These are phyloP conservation scores for Astyanax mexicanus DNA, from an alignment of 2,797 vertebrate genomes.

Conservation along the genomic window DNA sequence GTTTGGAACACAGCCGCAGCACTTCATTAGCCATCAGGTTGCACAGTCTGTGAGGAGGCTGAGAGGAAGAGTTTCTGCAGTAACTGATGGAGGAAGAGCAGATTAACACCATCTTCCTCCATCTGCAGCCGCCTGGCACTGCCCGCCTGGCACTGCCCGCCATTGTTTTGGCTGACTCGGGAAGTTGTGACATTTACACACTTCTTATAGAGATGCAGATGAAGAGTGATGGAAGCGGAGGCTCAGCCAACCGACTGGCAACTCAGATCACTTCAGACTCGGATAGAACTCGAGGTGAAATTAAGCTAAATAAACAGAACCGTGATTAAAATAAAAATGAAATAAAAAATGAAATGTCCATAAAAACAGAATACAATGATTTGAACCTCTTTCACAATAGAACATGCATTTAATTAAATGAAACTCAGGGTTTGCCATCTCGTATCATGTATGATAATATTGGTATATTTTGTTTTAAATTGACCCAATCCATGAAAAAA, in stretches of 20 bases:
- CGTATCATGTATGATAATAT: too few species aligned
- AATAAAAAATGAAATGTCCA: too few species aligned
- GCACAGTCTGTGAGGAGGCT: slow-evolving; percentile 29
- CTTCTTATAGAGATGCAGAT: slow-evolving; percentile 38
- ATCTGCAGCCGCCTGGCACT: too few species aligned
- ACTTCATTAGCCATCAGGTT: slow-evolving; percentile 1
- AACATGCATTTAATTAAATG: too few species aligned
- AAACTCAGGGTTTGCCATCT: too few species aligned
- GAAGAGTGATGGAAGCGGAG: slow-evolving; percentile 33
- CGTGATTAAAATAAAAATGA: background rate
- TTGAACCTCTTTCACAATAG: too few species aligned
- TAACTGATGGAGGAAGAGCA: slow-evolving; percentile 37
- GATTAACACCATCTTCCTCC: slow-evolving; percentile 42
- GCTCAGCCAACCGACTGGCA: slow-evolving; percentile 31
- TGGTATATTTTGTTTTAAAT: too few species aligned
- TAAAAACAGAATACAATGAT: too few species aligned
- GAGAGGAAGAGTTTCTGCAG: slow-evolving; percentile 28
- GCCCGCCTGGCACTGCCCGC: slow-evolving; percentile 41
- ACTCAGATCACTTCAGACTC: slow-evolving; percentile 22
- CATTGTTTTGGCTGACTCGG: slow-evolving; percentile 51
- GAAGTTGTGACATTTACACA: slow-evolving; percentile 49
- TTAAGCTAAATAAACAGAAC: slow-evolving; percentile 23
- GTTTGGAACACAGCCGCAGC: background rate
- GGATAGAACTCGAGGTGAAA: background rate
- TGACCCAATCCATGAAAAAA: too few species aligned